Evolutionary conservation across 1,140 invertebrate species (phyloP).

Genomic region (Drosophila dunni): DNA sequence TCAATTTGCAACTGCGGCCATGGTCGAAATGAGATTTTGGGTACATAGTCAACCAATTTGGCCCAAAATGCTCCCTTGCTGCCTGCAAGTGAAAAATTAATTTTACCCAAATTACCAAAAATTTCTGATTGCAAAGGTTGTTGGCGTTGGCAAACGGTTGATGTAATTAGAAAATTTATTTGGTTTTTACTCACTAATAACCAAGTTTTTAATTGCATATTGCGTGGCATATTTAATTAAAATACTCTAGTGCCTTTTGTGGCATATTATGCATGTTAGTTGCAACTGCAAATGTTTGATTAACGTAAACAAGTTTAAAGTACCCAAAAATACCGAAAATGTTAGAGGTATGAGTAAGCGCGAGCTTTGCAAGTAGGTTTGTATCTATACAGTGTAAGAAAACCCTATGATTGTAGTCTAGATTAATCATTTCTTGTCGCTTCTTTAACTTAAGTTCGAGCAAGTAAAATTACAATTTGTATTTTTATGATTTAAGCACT

Average conservation of each 20-base stretch:
- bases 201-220: conserved; percentile 70
- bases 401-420: no score
- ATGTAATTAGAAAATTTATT: conserved; percentile 78
- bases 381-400: no score
- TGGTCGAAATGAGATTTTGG: conserved; percentile 70
- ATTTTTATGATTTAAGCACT: no score
- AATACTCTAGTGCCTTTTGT: conserved; percentile 23
- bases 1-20: conserved; percentile 44
- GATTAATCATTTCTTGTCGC: no score
- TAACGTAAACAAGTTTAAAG: not conserved
- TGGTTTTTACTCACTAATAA: conserved; percentile 65
- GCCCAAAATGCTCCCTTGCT: conserved; percentile 11
- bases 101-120: conserved; percentile 58
- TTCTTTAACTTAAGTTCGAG: no score
- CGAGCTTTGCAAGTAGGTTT: not conserved
- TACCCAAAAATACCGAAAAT: not conserved
- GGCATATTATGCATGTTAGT: not conserved
- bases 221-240: conserved; percentile 47
- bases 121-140: conserved; percentile 31
- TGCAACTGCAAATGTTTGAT: not conserved
- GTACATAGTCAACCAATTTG: conserved; percentile 43
- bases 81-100: conserved; percentile 58
- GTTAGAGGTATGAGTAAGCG: no score
- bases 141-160: conserved; percentile 15
- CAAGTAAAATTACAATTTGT: no score